phyloP scores from a whole-genome alignment of 2,113 vertebrate species.

The Dicerorhinus sumatrensis region DNA sequence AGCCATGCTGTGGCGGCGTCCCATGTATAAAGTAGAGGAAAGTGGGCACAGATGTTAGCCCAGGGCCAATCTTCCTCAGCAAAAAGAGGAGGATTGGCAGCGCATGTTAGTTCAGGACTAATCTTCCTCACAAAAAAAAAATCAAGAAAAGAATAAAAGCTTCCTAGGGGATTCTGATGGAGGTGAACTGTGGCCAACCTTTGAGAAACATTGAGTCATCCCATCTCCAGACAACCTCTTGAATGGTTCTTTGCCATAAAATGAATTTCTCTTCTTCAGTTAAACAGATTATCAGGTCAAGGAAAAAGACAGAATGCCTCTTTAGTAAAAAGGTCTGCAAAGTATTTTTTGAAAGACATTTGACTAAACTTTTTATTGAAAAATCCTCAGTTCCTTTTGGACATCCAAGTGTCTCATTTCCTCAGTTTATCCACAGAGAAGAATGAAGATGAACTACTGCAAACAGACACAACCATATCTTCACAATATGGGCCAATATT shows the following conservation, averaged over 20 bases:
- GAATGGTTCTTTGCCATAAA: not conserved
- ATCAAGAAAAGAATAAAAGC: too few relatives aligned
- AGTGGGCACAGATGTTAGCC: too few relatives aligned
- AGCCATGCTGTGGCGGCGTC: too few relatives aligned
- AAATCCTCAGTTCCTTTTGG: slow-evolving; percentile 27
- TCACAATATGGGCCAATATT: not conserved
- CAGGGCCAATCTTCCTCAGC: too few relatives aligned
- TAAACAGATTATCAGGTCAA: slow-evolving; percentile 31
- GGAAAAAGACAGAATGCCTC: not conserved
- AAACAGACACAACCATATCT: not conserved
- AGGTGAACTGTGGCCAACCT: not conserved
- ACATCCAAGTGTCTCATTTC: not conserved
- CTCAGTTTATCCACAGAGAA: slow-evolving; percentile 24
- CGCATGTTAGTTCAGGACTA: too few relatives aligned
- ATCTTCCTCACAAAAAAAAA: too few relatives aligned
- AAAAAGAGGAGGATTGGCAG: too few relatives aligned
- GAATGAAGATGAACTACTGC: not conserved
- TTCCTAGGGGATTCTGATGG: not conserved
- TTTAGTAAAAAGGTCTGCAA: not conserved
- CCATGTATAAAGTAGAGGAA: too few relatives aligned
- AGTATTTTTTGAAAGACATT: slow-evolving; percentile 18
- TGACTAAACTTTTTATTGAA: slow-evolving; percentile 31
- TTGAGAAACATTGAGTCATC: slow-evolving; percentile 19
- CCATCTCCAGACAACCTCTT: not conserved
- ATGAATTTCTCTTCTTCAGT: not conserved